phyloP scores from a whole-genome alignment of 2,888 invertebrate genomes.

The Drosophila leonis region DNA sequence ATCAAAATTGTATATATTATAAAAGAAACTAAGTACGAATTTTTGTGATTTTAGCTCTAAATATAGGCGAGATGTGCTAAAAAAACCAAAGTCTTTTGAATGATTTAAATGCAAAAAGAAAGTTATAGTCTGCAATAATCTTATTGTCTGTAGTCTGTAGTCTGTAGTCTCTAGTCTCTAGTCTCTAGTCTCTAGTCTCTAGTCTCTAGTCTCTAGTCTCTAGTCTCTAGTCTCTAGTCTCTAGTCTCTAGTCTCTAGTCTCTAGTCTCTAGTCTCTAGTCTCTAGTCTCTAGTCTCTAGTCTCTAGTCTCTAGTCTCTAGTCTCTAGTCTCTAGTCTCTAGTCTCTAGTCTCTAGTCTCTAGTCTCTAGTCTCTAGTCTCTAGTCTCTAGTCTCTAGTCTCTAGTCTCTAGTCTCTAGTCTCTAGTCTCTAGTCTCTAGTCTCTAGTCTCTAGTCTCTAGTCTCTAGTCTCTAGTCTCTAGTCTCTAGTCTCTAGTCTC shows the following conservation, averaged over 20 bases:
- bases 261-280: constrained; percentile 5
- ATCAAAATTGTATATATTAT: neutral
- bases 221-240: neutral
- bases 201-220: constrained; percentile 4
- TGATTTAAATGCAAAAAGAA: too few relatives aligned
- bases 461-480: neutral
- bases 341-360: constrained; percentile 4
- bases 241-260: constrained; percentile 3
- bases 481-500: neutral
- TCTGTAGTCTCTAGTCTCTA: neutral
- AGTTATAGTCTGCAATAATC: too few relatives aligned
- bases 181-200: neutral
- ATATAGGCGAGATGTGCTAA: neutral
- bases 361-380: constrained; percentile 4
- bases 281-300: constrained; percentile 4
- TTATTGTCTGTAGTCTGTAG: too few relatives aligned
- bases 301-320: constrained; percentile 4
- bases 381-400: constrained; percentile 4
- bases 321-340: constrained; percentile 3
- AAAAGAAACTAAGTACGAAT: neutral
- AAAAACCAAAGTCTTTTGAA: too few relatives aligned
- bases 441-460: too few relatives aligned
- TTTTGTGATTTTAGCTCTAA: neutral
- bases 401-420: constrained; percentile 5
- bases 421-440: neutral